Conservation (phyloP, 2,113 vertebrate species). For the Silurus glanis region DNA sequence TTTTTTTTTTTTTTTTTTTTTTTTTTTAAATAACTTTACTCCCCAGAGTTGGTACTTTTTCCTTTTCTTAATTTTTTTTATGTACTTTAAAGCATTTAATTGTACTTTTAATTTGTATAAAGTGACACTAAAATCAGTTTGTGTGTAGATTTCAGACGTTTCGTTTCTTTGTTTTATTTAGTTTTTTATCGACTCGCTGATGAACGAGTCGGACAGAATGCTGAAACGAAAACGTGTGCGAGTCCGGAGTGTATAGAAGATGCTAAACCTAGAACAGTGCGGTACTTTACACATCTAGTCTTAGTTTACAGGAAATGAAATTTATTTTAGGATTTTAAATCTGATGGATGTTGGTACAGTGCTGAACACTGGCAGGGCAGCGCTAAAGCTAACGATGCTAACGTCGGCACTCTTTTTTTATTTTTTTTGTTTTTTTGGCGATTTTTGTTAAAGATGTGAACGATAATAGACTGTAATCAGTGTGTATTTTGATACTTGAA, state of each 20-base stretch:
- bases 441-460: constrained; percentile 52
- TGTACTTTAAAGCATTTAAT: neutral
- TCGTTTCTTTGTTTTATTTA: neutral
- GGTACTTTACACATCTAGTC: constrained; percentile 45
- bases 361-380: constrained; percentile 29
- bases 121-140: neutral
- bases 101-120: neutral
- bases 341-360: constrained; percentile 24
- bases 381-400: constrained; percentile 37
- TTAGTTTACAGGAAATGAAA: constrained; percentile 38
- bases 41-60: neutral
- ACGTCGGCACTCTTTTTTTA: constrained; percentile 69
- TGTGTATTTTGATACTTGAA: constrained; percentile 99
- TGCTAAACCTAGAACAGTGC: constrained; percentile 53
- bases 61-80: neutral
- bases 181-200: constrained; percentile 1
- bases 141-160: neutral
- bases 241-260: neutral
- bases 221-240: neutral
- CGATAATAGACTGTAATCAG: constrained; percentile 77
- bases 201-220: neutral
- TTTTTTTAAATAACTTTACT: neutral
- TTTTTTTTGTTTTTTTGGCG: constrained; percentile 74
- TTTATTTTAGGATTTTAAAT: constrained; percentile 16
- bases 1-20: neutral